These are phyloP conservation scores for Mallotus villosus DNA, from an alignment of 2,797 vertebrate genomes.

Conservation along the genomic window DNA sequence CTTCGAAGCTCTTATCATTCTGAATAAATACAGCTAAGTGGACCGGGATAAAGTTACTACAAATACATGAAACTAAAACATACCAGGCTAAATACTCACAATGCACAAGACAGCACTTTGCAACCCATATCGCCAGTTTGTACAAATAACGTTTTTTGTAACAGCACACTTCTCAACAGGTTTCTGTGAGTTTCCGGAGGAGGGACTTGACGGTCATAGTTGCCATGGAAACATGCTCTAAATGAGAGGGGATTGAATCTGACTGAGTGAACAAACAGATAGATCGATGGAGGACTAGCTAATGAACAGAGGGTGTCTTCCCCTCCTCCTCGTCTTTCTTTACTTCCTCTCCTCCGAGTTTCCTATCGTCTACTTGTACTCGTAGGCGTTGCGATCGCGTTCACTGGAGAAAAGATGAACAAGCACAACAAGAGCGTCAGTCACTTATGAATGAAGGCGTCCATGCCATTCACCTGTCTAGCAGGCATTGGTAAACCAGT, in stretches of 20 bases:
- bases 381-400: constrained; percentile 67
- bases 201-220: constrained; percentile 1
- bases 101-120: constrained; percentile 67
- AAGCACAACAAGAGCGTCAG: not conserved
- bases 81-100: constrained; percentile 40
- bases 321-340: constrained; percentile 1
- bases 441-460: not conserved
- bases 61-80: constrained; percentile 51
- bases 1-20: constrained; percentile 20
- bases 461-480: not conserved
- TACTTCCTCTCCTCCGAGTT: not conserved
- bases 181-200: constrained; percentile 20
- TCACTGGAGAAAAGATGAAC: constrained; percentile 48
- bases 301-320: not conserved
- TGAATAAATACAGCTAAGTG: constrained; percentile 37
- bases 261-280: constrained; percentile 19
- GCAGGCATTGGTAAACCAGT: not conserved
- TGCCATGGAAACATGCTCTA: constrained; percentile 56
- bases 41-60: constrained; percentile 47
- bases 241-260: constrained; percentile 23
- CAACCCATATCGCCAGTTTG: constrained; percentile 58
- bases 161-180: constrained; percentile 53
- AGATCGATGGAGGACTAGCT: constrained; percentile 7
- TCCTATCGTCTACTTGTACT: constrained; percentile 47
- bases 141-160: constrained; percentile 51